Evolutionary conservation across 2,113 vertebrate species (phyloP).

Genomic region (Brachyistius frenatus): DNA sequence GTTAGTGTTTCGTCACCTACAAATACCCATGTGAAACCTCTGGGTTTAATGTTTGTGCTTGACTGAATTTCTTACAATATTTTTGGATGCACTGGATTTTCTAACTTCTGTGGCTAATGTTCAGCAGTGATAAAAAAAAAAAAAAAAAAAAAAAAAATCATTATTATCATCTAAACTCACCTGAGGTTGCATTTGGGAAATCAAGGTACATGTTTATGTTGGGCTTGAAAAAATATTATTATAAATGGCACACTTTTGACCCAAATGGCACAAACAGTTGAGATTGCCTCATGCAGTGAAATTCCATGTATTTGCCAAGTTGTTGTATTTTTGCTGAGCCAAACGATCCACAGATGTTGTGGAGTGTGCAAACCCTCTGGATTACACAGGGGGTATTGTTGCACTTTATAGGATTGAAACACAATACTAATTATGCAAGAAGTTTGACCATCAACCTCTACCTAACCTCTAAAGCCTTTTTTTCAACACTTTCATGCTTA

Average conservation of each 20-base stretch:
- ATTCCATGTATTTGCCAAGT: conserved; percentile 6
- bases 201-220: neutral
- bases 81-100: too few relatives aligned
- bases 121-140: too few relatives aligned
- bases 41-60: neutral
- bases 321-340: conserved; percentile 24
- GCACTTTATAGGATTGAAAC: conserved; percentile 42
- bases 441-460: neutral
- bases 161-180: neutral
- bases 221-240: neutral
- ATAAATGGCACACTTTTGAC: conserved; percentile 16
- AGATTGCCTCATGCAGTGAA: neutral
- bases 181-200: neutral
- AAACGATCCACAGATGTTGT: conserved; percentile 22
- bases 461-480: conserved; percentile 2
- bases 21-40: neutral
- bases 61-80: neutral
- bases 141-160: too few relatives aligned
- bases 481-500: conserved; percentile 2
- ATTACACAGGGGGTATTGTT: conserved; percentile 36
- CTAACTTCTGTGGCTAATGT: too few relatives aligned
- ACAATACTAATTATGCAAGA: conserved; percentile 19
- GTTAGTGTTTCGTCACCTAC: neutral
- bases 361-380: conserved; percentile 18
- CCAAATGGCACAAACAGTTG: conserved; percentile 22